These are phyloP conservation scores for Drosophila crucigera DNA, from an alignment of 2,888 invertebrate genomes.

Conservation along the genomic window DNA sequence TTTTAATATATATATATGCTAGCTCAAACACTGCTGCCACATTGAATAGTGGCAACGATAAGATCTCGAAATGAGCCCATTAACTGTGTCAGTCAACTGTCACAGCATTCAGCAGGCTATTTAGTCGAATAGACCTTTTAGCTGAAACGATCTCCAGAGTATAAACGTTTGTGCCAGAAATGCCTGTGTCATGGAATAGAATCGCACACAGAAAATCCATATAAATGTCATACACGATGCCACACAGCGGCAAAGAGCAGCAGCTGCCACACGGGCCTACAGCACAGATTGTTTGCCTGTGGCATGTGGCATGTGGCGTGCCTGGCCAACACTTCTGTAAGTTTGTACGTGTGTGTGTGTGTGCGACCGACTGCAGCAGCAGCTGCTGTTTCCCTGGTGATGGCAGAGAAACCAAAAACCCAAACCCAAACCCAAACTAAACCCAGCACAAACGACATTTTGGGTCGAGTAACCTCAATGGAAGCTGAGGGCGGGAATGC, in stretches of 20 bases:
- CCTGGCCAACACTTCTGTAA: constrained; percentile 54
- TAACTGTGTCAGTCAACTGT: constrained; percentile 22
- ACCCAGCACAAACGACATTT: constrained; percentile 50
- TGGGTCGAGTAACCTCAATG: constrained; percentile 41
- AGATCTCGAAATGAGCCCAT: constrained; percentile 8
- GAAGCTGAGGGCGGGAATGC: constrained; percentile 17
- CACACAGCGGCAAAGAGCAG: constrained; percentile 30
- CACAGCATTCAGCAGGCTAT: constrained; percentile 30
- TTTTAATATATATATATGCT: background rate
- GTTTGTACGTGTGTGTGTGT: constrained; percentile 25
- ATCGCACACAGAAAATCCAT: constrained; percentile 43
- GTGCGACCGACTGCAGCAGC: constrained; percentile 31
- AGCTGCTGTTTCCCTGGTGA: constrained; percentile 30
- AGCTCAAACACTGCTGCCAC: background rate
- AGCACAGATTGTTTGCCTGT: constrained; percentile 61
- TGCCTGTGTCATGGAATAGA: constrained; percentile 28
- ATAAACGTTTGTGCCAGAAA: constrained; percentile 48
- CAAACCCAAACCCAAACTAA: constrained; percentile 28
- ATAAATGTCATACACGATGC: constrained; percentile 62
- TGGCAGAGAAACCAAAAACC: constrained; percentile 29
- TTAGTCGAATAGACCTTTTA: constrained; percentile 3
- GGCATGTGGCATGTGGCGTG: constrained; percentile 55
- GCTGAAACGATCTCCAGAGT: constrained; percentile 15
- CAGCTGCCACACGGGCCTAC: constrained; percentile 49
- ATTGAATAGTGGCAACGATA: background rate